phyloP scores from a whole-genome alignment of 2,888 invertebrate species.

The Calliphora vomitoria region DNA sequence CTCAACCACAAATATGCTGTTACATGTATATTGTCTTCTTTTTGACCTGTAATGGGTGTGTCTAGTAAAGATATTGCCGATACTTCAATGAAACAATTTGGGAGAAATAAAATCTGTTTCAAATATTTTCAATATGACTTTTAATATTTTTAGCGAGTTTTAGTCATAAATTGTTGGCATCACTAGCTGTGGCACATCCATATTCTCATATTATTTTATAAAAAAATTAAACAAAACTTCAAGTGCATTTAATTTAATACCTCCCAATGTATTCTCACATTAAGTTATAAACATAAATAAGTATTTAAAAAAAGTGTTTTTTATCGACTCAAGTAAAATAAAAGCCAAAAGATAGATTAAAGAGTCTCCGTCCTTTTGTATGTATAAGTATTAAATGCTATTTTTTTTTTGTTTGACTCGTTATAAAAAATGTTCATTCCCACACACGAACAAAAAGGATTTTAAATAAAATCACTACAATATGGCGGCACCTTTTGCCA shows the following conservation, averaged over 20 bases:
- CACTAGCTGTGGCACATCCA: too few relatives aligned
- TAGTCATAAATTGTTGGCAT: too few relatives aligned
- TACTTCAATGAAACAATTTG: too few relatives aligned
- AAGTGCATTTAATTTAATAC: not conserved
- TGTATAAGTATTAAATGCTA: constrained; percentile 8
- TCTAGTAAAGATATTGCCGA: too few relatives aligned
- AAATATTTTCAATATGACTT: too few relatives aligned
- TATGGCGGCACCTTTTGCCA: constrained; percentile 59
- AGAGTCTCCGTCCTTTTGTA: constrained; percentile 38
- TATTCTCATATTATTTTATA: too few relatives aligned
- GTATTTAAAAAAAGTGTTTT: not conserved
- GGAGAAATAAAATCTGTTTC: too few relatives aligned
- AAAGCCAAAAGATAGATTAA: constrained; percentile 50
- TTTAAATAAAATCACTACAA: constrained; percentile 50
- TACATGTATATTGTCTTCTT: too few relatives aligned
- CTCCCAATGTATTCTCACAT: not conserved
- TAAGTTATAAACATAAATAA: not conserved
- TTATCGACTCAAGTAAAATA: constrained; percentile 10
- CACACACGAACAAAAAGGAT: constrained; percentile 23
- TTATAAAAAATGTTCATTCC: constrained; percentile 15
- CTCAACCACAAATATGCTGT: too few relatives aligned
- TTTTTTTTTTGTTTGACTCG: not conserved
- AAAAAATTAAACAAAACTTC: not conserved
- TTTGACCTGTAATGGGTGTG: too few relatives aligned
- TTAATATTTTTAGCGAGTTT: too few relatives aligned